phyloP scores from a whole-genome alignment of 2,888 invertebrate species.

The Pachliopta kotzebuea region DNA sequence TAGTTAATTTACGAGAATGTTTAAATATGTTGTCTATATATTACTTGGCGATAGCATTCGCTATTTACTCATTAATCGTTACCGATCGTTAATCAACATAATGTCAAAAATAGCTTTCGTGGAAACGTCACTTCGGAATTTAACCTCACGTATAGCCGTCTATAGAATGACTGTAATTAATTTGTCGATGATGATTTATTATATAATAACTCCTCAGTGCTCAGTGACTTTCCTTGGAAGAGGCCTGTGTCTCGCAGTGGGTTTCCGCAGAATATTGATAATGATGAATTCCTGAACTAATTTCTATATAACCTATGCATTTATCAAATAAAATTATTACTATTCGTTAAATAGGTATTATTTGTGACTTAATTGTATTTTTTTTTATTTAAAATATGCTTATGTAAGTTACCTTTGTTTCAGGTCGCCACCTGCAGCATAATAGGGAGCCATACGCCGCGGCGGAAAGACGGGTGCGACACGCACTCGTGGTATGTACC shows the following conservation, averaged over 20 bases:
- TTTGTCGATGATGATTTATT: constrained; percentile 11
- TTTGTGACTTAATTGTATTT: too few species aligned
- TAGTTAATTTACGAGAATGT: neutral
- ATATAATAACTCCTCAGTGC: too few species aligned
- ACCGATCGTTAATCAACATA: constrained; percentile 25
- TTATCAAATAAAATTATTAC: too few species aligned
- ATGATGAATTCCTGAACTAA: too few species aligned
- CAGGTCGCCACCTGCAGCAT: constrained; percentile 78
- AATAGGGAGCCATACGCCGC: constrained; percentile 80
- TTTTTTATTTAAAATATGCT: neutral
- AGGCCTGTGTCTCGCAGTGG: too few species aligned
- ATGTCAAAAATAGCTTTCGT: constrained; percentile 26
- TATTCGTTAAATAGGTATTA: too few species aligned
- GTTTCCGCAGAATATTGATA: too few species aligned
- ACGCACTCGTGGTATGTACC: constrained; percentile 78
- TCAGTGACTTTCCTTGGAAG: too few species aligned
- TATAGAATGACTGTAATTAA: constrained; percentile 13
- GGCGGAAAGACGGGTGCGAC: constrained; percentile 80
- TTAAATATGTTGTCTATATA: neutral
- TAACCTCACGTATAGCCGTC: constrained; percentile 11
- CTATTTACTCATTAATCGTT: constrained; percentile 28
- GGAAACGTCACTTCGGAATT: constrained; percentile 22
- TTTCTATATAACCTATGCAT: too few species aligned
- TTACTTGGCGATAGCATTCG: constrained; percentile 4
- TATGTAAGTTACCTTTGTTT: constrained; percentile 42